Evolutionary conservation across 2,888 invertebrate species (phyloP).

Genomic region (Anoncus sp.): DNA sequence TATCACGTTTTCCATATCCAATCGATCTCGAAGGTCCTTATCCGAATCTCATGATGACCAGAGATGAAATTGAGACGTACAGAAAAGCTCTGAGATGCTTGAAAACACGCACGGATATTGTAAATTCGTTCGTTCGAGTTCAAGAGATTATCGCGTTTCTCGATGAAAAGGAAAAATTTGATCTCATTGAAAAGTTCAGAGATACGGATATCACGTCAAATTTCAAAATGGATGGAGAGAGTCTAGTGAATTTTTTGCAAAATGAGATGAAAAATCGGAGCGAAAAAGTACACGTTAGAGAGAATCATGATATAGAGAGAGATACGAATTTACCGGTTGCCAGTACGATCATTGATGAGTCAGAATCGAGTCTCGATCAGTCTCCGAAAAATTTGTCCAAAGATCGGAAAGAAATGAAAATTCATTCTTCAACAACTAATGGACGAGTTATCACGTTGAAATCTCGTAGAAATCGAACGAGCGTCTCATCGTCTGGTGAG

Average conservation of each 20-base stretch:
- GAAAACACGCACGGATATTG: slow-evolving; percentile 56
- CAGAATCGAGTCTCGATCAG: neutral
- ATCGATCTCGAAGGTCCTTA: slow-evolving; percentile 64
- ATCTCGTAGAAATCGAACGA: neutral
- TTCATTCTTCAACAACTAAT: neutral
- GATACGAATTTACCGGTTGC: neutral
- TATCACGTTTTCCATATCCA: slow-evolving; percentile 75
- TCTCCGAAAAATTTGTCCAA: neutral
- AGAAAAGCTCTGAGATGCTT: slow-evolving; percentile 71
- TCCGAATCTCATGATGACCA: slow-evolving; percentile 74
- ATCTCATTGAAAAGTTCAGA: slow-evolving; percentile 62
- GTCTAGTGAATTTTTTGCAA: slow-evolving; percentile 57
- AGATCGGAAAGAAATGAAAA: neutral
- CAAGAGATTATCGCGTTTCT: slow-evolving; percentile 19
- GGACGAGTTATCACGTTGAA: neutral
- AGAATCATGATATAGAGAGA: neutral
- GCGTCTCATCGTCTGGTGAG: neutral
- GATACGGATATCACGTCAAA: slow-evolving; percentile 28
- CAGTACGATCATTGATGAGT: neutral
- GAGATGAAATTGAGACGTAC: slow-evolving; percentile 72
- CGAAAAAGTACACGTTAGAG: neutral
- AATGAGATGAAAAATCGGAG: slow-evolving; percentile 14
- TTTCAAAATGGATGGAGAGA: slow-evolving; percentile 26
- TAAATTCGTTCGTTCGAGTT: slow-evolving; percentile 59
- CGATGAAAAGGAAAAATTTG: slow-evolving; percentile 22